A percentile compares a stretch with the other conserved stretches of the same genome.
phyloP scores from a whole-genome alignment of 2,113 vertebrate genomes.

The Ptychochromis oligacanthus region DNA sequence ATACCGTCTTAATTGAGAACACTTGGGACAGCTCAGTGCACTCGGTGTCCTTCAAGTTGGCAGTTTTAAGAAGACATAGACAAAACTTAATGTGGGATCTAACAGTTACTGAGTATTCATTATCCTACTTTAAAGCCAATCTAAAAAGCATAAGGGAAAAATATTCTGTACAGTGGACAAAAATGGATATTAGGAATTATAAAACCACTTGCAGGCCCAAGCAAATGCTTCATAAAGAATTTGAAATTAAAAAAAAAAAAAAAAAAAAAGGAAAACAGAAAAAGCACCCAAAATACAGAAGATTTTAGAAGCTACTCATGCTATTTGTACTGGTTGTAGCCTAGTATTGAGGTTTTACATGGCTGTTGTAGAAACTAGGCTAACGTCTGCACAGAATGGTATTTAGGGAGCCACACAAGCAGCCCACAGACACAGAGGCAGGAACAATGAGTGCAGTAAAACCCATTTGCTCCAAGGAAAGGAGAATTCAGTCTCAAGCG shows the following conservation, averaged over 20 bases:
- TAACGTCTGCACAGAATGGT: slow-evolving; percentile 46
- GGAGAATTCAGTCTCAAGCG: slow-evolving; percentile 53
- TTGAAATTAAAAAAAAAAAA: neutral
- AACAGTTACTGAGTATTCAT: neutral
- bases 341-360: slow-evolving; percentile 8
- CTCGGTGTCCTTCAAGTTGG: slow-evolving; percentile 64
- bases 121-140: neutral
- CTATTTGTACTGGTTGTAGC: slow-evolving; percentile 1
- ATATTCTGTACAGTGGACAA: slow-evolving; percentile 30
- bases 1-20: slow-evolving; percentile 72
- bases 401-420: slow-evolving; percentile 68
- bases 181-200: neutral
- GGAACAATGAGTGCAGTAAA: slow-evolving; percentile 69
- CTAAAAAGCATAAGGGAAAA: neutral
- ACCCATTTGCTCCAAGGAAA: slow-evolving; percentile 65
- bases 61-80: slow-evolving; percentile 48
- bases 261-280: neutral
- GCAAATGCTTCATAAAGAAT: slow-evolving; percentile 1
- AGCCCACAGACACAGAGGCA: slow-evolving; percentile 59
- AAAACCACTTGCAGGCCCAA: neutral
- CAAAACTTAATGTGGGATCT: slow-evolving; percentile 9
- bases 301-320: neutral
- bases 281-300: slow-evolving; percentile 47
- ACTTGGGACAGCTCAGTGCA: slow-evolving; percentile 64
- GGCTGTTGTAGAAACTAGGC: slow-evolving; percentile 61